Evolutionary conservation across 2,113 vertebrate species (phyloP), one percentile per base, ranked within the genome.

Genomic region (Sciurus niger): DNA sequence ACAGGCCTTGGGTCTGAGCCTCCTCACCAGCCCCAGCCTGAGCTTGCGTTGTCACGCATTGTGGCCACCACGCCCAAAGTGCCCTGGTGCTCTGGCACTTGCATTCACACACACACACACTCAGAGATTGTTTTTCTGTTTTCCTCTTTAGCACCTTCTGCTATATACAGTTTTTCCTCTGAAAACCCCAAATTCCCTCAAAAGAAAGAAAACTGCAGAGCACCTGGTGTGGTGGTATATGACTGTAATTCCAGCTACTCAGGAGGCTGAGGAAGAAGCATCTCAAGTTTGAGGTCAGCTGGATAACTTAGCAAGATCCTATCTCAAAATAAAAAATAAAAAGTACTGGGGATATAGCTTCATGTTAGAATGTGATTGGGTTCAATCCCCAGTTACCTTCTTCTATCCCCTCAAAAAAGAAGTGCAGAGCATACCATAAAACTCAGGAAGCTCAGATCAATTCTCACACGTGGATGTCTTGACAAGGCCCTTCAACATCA

Each of bases 1-100:
- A 0, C 18, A 0, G 5, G 24, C n/a, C 84, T 40, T 48, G 70
- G 80, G 22, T 55, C 25, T 1, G 34, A 58, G 72, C 2, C 37
- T 51, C 68, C 5, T 84, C 78, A 9, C 24, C 12, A 0, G 6
- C 7, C 72, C 65, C 43, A 40, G n/a, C 17, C 78, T 0, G 4
- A 51, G 72, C 28, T 30, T 8, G 4, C 17, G 1, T 2, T 2
- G 8, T 70, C 34, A 22, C 34, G 32, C 4, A 24, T 2, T 1
- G 8, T 1, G 32, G 32, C 10, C 58, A 24, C 60, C 0, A 3
- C 1, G 37, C n/a, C 20, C 72, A 22, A 7, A 32, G 72, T 16
- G 53, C 46, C 53, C 65, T 20, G 4, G 2, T 4, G 17, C 92
- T 53, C 68, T 25, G 30, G 46, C n/a, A 30, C n/a, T 16, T 34